Conservation (phyloP, 2,888 invertebrate genomes). For the Poecilobothrus nobilitatus region DNA sequence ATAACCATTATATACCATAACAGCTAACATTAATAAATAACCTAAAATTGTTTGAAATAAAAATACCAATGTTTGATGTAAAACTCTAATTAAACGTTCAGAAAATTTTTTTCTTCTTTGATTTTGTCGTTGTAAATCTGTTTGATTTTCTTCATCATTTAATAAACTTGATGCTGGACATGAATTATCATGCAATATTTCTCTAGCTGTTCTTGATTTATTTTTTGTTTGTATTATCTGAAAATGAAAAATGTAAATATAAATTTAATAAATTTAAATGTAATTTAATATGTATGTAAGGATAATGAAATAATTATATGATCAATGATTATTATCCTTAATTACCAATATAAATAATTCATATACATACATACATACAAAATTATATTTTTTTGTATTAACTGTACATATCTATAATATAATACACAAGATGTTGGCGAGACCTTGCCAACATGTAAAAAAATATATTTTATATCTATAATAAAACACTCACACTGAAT, state of each 20-base stretch:
- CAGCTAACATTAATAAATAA: constrained; percentile 61
- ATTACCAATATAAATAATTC: too few species aligned
- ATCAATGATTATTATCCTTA: too few species aligned
- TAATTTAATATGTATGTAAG: neutral
- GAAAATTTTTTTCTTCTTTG: constrained; percentile 13
- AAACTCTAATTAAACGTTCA: constrained; percentile 16
- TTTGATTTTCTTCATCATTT: constrained; percentile 16
- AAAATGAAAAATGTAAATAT: neutral
- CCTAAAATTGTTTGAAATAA: constrained; percentile 50
- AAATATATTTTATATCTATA: too few species aligned
- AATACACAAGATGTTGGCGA: too few species aligned
- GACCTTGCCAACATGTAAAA: too few species aligned
- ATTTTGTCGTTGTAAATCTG: neutral
- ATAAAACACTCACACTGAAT: too few species aligned
- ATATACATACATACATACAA: too few species aligned
- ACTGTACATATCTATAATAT: too few species aligned
- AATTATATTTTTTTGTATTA: too few species aligned
- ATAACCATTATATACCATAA: constrained; percentile 67
- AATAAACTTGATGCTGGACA: constrained; percentile 26
- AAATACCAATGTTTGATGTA: constrained; percentile 27
- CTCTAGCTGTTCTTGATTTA: constrained; percentile 27
- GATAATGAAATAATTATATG: neutral
- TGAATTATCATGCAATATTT: constrained; percentile 24
- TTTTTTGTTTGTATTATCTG: constrained; percentile 28
- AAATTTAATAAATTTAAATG: constrained; percentile 5